These are phyloP conservation scores for Ramphastos sulfuratus DNA, from an alignment of 2,113 vertebrate species.

Conservation along the genomic window DNA sequence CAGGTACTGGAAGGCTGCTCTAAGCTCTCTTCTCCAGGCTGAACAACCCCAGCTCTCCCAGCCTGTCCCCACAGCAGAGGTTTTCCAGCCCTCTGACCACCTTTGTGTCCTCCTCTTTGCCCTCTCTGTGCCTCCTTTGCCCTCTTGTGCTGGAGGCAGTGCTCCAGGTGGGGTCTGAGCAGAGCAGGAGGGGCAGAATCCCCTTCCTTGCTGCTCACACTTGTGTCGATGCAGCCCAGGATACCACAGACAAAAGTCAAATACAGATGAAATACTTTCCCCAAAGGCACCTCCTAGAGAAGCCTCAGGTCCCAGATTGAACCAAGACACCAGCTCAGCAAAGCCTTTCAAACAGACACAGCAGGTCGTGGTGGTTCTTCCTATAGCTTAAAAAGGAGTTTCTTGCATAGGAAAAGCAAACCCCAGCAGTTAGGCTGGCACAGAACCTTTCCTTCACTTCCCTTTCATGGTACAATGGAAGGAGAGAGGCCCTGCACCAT, in stretches of 20 bases:
- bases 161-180: too few species aligned
- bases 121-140: too few species aligned
- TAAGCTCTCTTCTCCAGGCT: too few species aligned
- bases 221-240: not conserved
- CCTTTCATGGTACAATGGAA: not conserved
- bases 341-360: not conserved
- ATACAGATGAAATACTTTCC: not conserved
- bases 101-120: too few species aligned
- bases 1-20: too few species aligned
- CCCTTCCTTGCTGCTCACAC: too few species aligned
- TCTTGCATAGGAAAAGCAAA: not conserved
- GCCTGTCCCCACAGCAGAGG: too few species aligned
- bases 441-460: not conserved
- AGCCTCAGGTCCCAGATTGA: not conserved
- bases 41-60: too few species aligned
- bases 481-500: not conserved
- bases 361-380: not conserved
- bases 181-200: too few species aligned
- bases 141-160: not conserved
- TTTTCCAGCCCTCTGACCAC: too few species aligned
- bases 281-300: not conserved
- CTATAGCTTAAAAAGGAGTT: not conserved
- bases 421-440: accelerated
- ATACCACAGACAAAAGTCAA: not conserved
- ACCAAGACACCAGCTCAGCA: not conserved